Conservation (phyloP, 2,113 vertebrate species). For the Protomyctophum bolini region DNA sequence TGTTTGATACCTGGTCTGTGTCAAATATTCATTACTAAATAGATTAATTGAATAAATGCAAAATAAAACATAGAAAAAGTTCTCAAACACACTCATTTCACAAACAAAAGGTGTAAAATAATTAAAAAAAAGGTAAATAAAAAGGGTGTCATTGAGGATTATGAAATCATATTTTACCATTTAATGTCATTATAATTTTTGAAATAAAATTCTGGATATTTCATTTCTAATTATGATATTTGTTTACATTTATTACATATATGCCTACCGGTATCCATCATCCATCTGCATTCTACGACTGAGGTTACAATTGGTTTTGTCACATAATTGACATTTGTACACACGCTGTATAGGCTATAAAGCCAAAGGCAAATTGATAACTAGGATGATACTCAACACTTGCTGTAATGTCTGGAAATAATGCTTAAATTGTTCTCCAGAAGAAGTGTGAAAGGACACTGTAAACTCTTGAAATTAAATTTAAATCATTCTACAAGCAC, state of each 20-base stretch:
- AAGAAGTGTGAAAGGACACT: conserved; percentile 29
- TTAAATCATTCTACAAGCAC: conserved; percentile 54
- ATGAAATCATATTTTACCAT: conserved; percentile 21
- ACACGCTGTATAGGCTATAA: conserved; percentile 10
- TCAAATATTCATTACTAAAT: conserved; percentile 36
- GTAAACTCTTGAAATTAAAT: conserved; percentile 56
- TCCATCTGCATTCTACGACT: conserved; percentile 14
- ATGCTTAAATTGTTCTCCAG: conserved; percentile 30
- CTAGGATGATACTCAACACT: conserved; percentile 21
- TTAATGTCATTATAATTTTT: conserved; percentile 19
- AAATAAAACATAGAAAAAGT: conserved; percentile 45
- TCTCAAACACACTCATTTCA: conserved; percentile 41
- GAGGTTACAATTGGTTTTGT: conserved; percentile 53
- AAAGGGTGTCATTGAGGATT: conserved; percentile 35
- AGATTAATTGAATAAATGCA: conserved; percentile 61
- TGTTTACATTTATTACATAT: conserved; percentile 47
- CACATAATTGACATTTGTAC: conserved; percentile 39
- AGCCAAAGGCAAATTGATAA: conserved; percentile 39
- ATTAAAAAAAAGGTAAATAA: conserved; percentile 40
- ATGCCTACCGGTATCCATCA: no score
- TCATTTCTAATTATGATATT: conserved; percentile 23
- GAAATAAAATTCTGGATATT: conserved; percentile 45
- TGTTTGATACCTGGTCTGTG: conserved; percentile 31
- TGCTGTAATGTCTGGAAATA: conserved; percentile 21
- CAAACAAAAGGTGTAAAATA: conserved; percentile 25